Percentiles rank a stretch among this genome's conserved stretches.
Evolutionary conservation across 2,888 invertebrate species (phyloP).

Genomic region (Nymphalis urticae): DNA sequence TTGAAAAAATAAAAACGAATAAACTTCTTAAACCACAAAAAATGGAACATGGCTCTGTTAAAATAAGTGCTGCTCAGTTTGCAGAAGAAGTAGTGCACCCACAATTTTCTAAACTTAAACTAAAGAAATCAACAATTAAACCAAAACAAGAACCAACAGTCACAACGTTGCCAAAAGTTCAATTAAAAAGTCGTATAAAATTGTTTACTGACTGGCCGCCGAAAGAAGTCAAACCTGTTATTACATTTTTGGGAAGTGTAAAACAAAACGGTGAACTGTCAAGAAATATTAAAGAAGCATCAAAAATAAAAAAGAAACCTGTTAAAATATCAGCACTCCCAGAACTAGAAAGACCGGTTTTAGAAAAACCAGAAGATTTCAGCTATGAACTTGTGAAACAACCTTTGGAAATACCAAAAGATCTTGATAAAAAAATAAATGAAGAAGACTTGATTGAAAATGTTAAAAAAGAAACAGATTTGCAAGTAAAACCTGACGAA

Average conservation of each 20-base stretch:
- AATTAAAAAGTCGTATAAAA: constrained; percentile 87
- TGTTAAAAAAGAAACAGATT: constrained; percentile 7
- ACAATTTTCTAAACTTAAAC: constrained; percentile 84
- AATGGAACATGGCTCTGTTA: constrained; percentile 82
- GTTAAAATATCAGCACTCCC: constrained; percentile 75
- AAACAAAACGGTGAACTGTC: constrained; percentile 85
- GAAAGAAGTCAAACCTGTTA: constrained; percentile 72
- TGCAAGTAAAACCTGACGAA: neutral
- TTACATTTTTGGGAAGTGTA: constrained; percentile 79
- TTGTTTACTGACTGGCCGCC: constrained; percentile 84
- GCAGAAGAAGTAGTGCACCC: constrained; percentile 81
- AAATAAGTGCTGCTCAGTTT: constrained; percentile 83
- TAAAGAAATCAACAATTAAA: constrained; percentile 80
- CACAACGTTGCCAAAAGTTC: constrained; percentile 82
- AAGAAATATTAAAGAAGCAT: constrained; percentile 85
- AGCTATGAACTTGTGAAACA: constrained; percentile 49
- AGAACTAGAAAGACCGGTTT: constrained; percentile 72
- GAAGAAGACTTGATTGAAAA: neutral
- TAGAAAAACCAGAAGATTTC: constrained; percentile 75
- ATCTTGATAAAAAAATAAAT: constrained; percentile 11
- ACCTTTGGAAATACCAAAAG: constrained; percentile 24
- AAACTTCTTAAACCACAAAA: constrained; percentile 73
- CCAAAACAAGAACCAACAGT: constrained; percentile 70
- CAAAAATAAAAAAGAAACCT: constrained; percentile 82
- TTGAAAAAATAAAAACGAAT: constrained; percentile 39